These are phyloP conservation scores for Podabrus alpinus DNA, from an alignment of 2,888 invertebrate genomes.

Conservation along the genomic window DNA sequence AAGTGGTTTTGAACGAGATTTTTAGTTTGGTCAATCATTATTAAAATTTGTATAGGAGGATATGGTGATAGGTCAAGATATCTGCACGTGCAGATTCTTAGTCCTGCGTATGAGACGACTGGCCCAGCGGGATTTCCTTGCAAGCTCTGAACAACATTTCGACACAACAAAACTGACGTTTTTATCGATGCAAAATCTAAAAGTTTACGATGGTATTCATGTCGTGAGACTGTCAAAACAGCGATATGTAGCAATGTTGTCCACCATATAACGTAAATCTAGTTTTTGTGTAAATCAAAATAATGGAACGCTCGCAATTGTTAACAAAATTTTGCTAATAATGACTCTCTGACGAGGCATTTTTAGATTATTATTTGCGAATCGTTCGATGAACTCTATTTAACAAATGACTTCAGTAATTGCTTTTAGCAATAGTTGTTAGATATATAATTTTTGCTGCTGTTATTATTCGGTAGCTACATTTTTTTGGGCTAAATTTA, in stretches of 20 bases:
- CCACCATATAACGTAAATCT: slow-evolving; percentile 14
- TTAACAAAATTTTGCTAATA: slow-evolving; percentile 12
- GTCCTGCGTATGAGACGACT: slow-evolving; percentile 12
- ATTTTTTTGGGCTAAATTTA: slow-evolving; percentile 17
- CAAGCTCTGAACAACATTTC: slow-evolving; percentile 26
- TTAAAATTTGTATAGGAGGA: neutral
- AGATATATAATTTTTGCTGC: slow-evolving; percentile 19
- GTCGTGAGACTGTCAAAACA: slow-evolving; percentile 28
- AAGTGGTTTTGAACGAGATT: neutral
- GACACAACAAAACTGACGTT: slow-evolving; percentile 31
- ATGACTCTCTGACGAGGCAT: slow-evolving; percentile 9
- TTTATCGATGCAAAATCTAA: slow-evolving; percentile 30
- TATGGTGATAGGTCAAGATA: neutral
- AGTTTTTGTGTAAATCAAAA: slow-evolving; percentile 22
- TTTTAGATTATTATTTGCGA: slow-evolving; percentile 13
- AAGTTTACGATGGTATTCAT: slow-evolving; percentile 28
- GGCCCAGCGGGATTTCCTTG: slow-evolving; percentile 24
- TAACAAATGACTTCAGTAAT: slow-evolving; percentile 16
- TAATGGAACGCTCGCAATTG: slow-evolving; percentile 4
- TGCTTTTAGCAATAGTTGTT: slow-evolving; percentile 19
- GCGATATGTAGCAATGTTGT: slow-evolving; percentile 22
- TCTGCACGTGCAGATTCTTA: slow-evolving; percentile 17
- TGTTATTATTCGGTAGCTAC: slow-evolving; percentile 22
- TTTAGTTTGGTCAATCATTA: neutral
- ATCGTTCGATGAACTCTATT: slow-evolving; percentile 24